phyloP scores from a whole-genome alignment of 2,888 invertebrate genomes.

The Drosophila monieri region DNA sequence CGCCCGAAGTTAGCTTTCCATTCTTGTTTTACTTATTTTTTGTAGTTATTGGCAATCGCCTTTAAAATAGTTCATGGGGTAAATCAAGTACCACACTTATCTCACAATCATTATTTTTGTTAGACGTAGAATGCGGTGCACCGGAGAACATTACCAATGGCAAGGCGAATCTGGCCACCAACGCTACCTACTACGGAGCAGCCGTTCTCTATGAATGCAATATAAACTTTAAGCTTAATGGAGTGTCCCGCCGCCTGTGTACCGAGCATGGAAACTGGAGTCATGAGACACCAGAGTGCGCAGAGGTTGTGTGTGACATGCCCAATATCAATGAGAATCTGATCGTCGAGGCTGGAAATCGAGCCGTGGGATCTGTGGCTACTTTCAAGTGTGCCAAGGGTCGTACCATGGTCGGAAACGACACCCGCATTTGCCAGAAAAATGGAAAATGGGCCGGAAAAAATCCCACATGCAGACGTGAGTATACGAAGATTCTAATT shows the following conservation, averaged over 20 bases:
- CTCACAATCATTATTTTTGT: not conserved
- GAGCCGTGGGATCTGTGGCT: constrained; percentile 91
- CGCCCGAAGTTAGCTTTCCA: too few species aligned
- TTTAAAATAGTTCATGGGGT: too few species aligned
- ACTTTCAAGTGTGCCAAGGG: constrained; percentile 94
- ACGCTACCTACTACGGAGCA: constrained; percentile 95
- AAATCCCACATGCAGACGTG: constrained; percentile 92
- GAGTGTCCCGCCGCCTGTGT: constrained; percentile 92
- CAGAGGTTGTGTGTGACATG: constrained; percentile 92
- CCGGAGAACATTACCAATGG: constrained; percentile 90
- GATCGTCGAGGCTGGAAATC: constrained; percentile 86
- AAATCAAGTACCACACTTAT: too few species aligned
- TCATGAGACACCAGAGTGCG: constrained; percentile 91
- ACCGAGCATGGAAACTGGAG: constrained; percentile 96
- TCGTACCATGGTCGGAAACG: constrained; percentile 91
- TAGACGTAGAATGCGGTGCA: constrained; percentile 93
- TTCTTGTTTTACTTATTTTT: too few species aligned
- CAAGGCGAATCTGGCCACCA: constrained; percentile 91
- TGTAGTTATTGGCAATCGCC: too few species aligned
- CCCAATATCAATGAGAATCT: constrained; percentile 87
- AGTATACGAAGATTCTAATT: constrained; percentile 78
- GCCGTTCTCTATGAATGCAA: constrained; percentile 93
- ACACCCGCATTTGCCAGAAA: constrained; percentile 89
- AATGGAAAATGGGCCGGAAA: constrained; percentile 93
- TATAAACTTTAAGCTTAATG: constrained; percentile 91